phyloP scores from a whole-genome alignment of 2,797 vertebrate genomes.

The Lagocephalus sceleratus region DNA sequence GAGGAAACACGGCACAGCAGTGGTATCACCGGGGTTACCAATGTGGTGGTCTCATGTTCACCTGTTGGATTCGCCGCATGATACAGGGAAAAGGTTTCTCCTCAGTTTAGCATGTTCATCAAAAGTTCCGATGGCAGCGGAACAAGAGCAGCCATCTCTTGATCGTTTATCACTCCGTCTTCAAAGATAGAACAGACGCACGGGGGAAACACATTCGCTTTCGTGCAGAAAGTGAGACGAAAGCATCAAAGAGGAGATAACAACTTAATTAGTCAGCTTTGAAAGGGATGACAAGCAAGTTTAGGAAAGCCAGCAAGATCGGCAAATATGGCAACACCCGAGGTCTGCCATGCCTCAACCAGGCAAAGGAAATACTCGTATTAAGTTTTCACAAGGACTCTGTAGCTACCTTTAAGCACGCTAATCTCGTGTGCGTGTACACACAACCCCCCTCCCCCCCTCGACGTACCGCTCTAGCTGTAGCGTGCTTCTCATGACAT shows the following conservation, averaged over 20 bases:
- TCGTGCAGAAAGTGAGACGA: constrained; percentile 20
- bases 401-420: background rate
- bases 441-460: no score
- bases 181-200: background rate
- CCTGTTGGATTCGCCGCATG: constrained; percentile 34
- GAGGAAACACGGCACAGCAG: constrained; percentile 43
- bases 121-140: constrained; percentile 1
- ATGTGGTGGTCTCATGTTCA: constrained; percentile 41
- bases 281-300: background rate
- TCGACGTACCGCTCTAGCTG: no score
- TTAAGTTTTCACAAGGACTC: background rate
- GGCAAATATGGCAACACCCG: no score
- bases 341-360: no score
- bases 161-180: background rate
- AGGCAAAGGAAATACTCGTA: no score
- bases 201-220: background rate
- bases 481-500: constrained; percentile 47
- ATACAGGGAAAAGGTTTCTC: constrained; percentile 33
- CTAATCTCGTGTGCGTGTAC: background rate
- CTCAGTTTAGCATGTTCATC: constrained; percentile 17
- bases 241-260: background rate
- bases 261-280: background rate
- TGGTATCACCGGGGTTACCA: constrained; percentile 49
- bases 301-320: background rate
- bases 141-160: background rate